Percentiles rank a stretch among this genome's conserved stretches.
Conservation (phyloP, 2,797 vertebrate genomes). For the Sebastes cheni region DNA sequence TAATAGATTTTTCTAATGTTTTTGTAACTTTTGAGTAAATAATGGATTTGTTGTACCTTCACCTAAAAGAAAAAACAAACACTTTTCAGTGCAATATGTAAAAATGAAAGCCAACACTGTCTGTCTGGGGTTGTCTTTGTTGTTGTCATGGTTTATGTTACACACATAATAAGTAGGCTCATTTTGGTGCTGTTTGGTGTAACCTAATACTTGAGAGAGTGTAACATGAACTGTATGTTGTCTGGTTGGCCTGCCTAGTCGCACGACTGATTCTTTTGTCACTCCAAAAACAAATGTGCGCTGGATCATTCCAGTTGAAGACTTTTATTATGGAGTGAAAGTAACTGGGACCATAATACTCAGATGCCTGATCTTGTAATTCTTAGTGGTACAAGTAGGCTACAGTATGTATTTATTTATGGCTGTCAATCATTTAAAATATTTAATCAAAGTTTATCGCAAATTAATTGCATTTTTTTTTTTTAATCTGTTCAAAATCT, state of each 20-base stretch:
- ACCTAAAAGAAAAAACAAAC: too few species aligned
- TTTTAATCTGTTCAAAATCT: too few species aligned
- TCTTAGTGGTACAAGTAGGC: neutral
- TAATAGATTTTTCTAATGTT: neutral
- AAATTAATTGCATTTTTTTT: too few species aligned
- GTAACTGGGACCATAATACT: neutral
- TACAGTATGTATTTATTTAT: neutral
- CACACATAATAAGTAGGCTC: constrained; percentile 8
- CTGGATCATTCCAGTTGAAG: neutral
- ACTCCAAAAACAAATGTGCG: constrained; percentile 3
- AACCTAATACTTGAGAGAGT: constrained; percentile 32
- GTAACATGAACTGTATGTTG: constrained; percentile 49
- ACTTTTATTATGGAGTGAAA: neutral
- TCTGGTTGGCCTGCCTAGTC: constrained; percentile 19
- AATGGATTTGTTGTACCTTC: too few species aligned
- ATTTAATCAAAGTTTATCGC: too few species aligned
- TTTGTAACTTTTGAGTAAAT: too few species aligned
- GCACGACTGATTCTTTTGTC: constrained; percentile 20
- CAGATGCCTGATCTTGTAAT: neutral
- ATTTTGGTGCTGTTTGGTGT: constrained; percentile 5
- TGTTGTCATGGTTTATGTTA: constrained; percentile 17
- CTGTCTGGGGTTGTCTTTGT: neutral
- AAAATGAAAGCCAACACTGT: neutral
- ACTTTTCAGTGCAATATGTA: neutral
- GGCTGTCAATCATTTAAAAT: too few species aligned